Base-by-base conservation (phyloP, 1,140 invertebrate genomes). In the Zaprionus capensis region DNA sequence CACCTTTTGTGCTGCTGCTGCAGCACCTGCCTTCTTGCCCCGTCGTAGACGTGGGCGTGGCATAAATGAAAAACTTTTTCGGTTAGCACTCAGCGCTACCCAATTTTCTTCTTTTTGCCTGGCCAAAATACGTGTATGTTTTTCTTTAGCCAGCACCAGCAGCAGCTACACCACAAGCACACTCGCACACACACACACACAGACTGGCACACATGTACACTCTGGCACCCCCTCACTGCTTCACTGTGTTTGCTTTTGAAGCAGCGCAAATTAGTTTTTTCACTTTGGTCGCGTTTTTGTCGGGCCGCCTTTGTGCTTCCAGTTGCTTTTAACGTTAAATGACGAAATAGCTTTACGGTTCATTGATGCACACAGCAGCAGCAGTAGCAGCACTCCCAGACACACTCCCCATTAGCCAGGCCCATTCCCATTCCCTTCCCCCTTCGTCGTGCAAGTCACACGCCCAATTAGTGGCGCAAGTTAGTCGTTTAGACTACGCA, bases 211-310 rank as follows among this genome's bases (percentile, higher is more conserved):
- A 46, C 36, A 15, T 36, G 44, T 14, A 31, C 14, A 9, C 20
- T 26, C 44, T n/a, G 9, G 22, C 14, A 1, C n/a, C 55, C 22
- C 46, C 34, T 36, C 38, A 49, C 53, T 59, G 51, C 36, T 24
- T 17, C 22, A 34, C 64, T 72, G 73, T 87, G 83, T 91, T 91
- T 91, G 87, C 88, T 91, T 91, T 91, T 91, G 81, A 91, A 91
- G 87, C 83, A 91, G 87, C 87, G 88, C 88, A 91, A 91, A 91
- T 91, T 91, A 91, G 87, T 91, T 91, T 91, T 91, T 91, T 91
- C 84, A 88, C 84, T 88, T 88, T 88, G 78, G 84, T 88, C 84
- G 84, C 84, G 85, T 86, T 88, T 82, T 58, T 84, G 76, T 75
- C 68, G 64, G 53, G 68, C 41, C 67, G 67, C 70, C 76, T 67